phyloP scores from a whole-genome alignment of 1,140 invertebrate genomes.

The Coptotermes formosanus region DNA sequence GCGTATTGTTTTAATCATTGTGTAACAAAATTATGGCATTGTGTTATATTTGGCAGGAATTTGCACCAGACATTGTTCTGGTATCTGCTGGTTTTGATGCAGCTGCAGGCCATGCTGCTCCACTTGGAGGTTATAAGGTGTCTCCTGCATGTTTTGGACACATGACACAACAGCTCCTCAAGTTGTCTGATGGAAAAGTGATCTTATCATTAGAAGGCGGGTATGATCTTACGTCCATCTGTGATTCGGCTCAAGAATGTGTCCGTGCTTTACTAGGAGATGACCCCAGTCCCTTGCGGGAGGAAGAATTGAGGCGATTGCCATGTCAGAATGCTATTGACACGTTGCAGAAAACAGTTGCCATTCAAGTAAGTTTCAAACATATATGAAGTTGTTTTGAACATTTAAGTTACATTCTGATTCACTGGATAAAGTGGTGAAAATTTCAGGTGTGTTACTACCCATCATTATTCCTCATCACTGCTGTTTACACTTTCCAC shows the following conservation, averaged over 20 bases:
- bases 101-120: slow-evolving; percentile 86
- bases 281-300: slow-evolving; percentile 68
- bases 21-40: too few species aligned
- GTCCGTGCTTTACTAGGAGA: slow-evolving; percentile 89
- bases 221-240: slow-evolving; percentile 94
- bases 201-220: slow-evolving; percentile 91
- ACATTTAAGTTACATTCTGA: too few species aligned
- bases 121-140: slow-evolving; percentile 91
- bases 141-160: slow-evolving; percentile 94
- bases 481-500: too few species aligned
- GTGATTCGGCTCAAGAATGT: slow-evolving; percentile 96
- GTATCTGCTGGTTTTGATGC: slow-evolving; percentile 99
- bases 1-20: too few species aligned
- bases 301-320: slow-evolving; percentile 72
- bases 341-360: slow-evolving; percentile 83
- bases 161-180: slow-evolving; percentile 93
- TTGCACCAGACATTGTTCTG: slow-evolving; percentile 90
- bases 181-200: slow-evolving; percentile 83
- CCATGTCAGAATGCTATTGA: slow-evolving; percentile 84
- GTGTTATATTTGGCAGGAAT: slow-evolving; percentile 60
- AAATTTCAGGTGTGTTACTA: too few species aligned
- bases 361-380: slow-evolving; percentile 67
- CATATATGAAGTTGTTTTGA: too few species aligned
- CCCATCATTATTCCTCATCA: too few species aligned
- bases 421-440: too few species aligned